Percentiles rank a stretch among this genome's conserved stretches.
Conservation (phyloP, 2,888 invertebrate species). For the Ceraclea dissimilis region DNA sequence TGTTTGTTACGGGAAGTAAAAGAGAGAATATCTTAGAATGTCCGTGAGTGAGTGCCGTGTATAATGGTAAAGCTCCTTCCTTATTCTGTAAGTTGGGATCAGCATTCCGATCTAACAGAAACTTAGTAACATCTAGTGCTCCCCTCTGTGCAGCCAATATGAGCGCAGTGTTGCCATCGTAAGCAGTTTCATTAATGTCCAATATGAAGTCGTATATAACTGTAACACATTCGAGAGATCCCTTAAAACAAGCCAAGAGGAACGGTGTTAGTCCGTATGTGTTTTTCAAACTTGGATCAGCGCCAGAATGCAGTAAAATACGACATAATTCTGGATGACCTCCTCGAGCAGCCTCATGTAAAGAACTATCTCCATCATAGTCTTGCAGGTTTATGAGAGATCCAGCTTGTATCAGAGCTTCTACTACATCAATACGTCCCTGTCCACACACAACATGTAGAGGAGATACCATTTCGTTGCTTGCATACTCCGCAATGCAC, state of each 20-base stretch:
- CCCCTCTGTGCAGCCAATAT: conserved; percentile 36
- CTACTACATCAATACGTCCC: conserved; percentile 37
- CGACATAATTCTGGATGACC: conserved; percentile 33
- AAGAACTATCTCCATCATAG: conserved; percentile 45
- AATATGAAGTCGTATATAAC: conserved; percentile 36
- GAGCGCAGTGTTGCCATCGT: conserved; percentile 37
- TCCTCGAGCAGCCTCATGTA: conserved; percentile 41
- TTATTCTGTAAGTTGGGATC: conserved; percentile 38
- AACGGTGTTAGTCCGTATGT: conserved; percentile 38
- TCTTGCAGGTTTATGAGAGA: conserved; percentile 42
- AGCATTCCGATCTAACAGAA: conserved; percentile 38
- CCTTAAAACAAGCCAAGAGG: conserved; percentile 42
- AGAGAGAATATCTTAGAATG: conserved; percentile 34
- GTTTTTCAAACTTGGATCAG: conserved; percentile 38
- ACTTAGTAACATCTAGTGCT: conserved; percentile 35
- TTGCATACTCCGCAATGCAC: conserved; percentile 39
- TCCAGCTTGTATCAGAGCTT: conserved; percentile 38
- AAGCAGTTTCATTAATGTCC: conserved; percentile 37
- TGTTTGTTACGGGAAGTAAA: conserved; percentile 34
- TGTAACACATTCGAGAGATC: conserved; percentile 34
- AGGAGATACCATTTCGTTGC: conserved; percentile 43
- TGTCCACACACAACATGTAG: conserved; percentile 39
- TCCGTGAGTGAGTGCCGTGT: conserved; percentile 36
- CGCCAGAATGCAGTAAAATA: conserved; percentile 40
- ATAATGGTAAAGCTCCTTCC: conserved; percentile 35